Evolutionary conservation across 2,797 vertebrate genomes (phyloP).

Genomic region (Sardinella longiceps): DNA sequence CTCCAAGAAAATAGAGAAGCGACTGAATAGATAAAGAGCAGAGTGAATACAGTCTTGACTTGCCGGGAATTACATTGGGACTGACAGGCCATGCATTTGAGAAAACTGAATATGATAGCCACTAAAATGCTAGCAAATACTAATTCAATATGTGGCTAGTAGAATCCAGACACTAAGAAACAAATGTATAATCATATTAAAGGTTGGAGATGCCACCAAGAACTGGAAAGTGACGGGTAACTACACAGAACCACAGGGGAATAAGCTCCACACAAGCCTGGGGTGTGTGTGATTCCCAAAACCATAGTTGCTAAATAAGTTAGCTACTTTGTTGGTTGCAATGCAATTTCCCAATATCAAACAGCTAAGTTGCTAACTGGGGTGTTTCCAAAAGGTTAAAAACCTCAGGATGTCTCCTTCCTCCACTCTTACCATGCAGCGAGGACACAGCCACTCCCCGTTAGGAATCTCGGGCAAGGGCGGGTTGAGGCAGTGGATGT

Average conservation of each 20-base stretch:
- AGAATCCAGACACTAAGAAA: no score
- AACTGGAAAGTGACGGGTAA: no score
- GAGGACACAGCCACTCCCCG: constrained; percentile 98
- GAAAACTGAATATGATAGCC: not conserved
- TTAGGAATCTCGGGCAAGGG: constrained; percentile 97
- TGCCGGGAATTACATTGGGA: not conserved
- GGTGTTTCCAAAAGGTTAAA: no score
- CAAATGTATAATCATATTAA: no score
- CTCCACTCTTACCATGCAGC: constrained; percentile 89
- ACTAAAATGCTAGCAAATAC: no score
- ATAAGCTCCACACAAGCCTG: not conserved
- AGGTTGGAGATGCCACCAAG: no score
- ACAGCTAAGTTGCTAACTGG: no score
- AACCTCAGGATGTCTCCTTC: not conserved
- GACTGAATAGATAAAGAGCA: not conserved
- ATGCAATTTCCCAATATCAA: no score
- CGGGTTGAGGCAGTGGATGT: constrained; percentile 98
- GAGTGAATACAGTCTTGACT: not conserved
- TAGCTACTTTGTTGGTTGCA: no score
- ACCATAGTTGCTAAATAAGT: no score
- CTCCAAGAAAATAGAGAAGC: not conserved
- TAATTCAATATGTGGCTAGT: no score
- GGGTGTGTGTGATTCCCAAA: no score
- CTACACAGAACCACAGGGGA: not conserved
- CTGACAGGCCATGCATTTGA: not conserved